Evolutionary conservation across 2,888 invertebrate genomes (phyloP), one percentile per base, ranked within the genome.

Genomic region (Caradrina clavipalpis): DNA sequence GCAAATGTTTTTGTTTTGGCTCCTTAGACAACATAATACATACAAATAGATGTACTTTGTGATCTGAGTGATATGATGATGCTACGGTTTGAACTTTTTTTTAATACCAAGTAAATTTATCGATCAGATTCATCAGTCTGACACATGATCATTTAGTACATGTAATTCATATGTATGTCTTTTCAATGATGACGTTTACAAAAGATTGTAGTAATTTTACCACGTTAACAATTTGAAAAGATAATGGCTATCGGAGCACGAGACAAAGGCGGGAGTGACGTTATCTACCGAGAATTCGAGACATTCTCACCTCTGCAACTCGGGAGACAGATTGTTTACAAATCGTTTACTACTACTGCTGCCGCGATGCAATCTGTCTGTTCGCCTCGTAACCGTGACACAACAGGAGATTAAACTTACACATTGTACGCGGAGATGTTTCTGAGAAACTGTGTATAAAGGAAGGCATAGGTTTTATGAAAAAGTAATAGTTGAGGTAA

Each of bases 251-350:
- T 69, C 31, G 22, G n/a, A 51, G 10, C 45, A 11, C 13, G 21
- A 15, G 13, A n/a, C 22, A 8, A 5, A 19, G 31, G 35, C 19
- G 35, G 7, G 54, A 11, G 11, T 21, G 4, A 35, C 35, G 45
- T 53, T 68, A 45, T 59, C 50, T 55, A 51, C n/a, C n/a, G n/a
- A n/a, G n/a, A n/a, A n/a, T n/a, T 47, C 58, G 62, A 42, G 54
- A 63, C 31, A 22, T 50, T 63, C 45, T 50, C 55, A 55, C 58
- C 59, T 74, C 62, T 31, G 26, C 21, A 8, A 19, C 55, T n/a
- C 6, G 26, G 10, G n/a, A 8, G 64, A 31, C 47, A 55, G 65
- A 63, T 74, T 77, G 74, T 74, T 74, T 77, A 77, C 63, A 77
- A 77, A 70, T 70, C 71, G 71, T 63, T 69, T 55, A 31, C 19